phyloP scores from a whole-genome alignment of 2,113 vertebrate species.

The Erpornis zantholeuca region DNA sequence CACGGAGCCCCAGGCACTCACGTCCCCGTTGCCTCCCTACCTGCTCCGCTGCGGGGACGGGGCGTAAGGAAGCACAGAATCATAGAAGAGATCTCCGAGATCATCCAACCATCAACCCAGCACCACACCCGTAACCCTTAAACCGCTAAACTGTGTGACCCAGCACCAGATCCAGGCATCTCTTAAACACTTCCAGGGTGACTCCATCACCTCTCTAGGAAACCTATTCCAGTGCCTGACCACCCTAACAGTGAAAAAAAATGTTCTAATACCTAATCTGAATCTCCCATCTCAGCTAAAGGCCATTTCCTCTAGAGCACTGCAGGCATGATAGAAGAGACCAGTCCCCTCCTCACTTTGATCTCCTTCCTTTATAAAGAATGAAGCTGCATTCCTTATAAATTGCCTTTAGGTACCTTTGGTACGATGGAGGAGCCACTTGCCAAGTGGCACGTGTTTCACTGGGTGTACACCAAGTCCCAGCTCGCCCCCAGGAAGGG shows the following conservation, averaged over 20 bases:
- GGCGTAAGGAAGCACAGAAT: fast-evolving
- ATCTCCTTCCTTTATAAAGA: not conserved
- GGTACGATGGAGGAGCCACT: fast-evolving
- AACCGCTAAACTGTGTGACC: not conserved
- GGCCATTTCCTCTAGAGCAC: not conserved
- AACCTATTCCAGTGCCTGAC: not conserved
- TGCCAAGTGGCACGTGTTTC: not conserved
- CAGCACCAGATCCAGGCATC: not conserved
- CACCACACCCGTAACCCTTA: not conserved
- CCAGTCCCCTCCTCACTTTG: not conserved
- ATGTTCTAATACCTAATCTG: not conserved
- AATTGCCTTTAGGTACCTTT: not conserved
- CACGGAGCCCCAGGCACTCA: no score
- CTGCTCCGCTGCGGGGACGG: no score
- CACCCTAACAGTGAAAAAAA: not conserved
- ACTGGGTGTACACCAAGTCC: not conserved
- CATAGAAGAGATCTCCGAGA: no score
- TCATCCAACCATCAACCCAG: not conserved
- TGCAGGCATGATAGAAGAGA: not conserved
- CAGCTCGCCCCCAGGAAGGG: not conserved
- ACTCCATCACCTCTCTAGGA: not conserved
- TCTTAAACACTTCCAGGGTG: not conserved
- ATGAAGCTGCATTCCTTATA: not conserved
- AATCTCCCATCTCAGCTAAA: not conserved
- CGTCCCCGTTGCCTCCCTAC: no score